These are phyloP conservation scores for Lasiurus borealis DNA, from an alignment of 2,113 vertebrate genomes.

Conservation along the genomic window DNA sequence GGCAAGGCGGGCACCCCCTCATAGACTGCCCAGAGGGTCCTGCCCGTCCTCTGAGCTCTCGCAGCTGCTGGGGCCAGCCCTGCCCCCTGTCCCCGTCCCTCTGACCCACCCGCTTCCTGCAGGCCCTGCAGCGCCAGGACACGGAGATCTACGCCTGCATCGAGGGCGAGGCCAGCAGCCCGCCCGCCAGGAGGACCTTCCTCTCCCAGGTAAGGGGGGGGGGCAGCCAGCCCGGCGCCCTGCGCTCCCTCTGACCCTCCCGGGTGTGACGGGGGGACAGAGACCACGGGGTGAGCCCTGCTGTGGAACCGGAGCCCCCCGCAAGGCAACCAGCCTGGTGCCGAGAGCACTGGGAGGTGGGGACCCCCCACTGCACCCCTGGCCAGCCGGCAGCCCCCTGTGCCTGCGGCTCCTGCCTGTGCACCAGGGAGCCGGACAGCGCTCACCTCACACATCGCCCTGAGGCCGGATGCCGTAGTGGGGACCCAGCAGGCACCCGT, in stretches of 20 bases:
- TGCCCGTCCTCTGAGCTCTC: background rate
- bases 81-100: fast-evolving
- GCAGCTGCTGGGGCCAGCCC: background rate
- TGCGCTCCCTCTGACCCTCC: background rate
- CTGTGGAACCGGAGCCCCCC: background rate
- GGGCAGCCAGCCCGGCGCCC: background rate
- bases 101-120: background rate
- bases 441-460: background rate
- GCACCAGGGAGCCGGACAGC: background rate
- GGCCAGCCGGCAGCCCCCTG: background rate
- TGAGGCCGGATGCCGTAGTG: background rate
- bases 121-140: constrained; percentile 77
- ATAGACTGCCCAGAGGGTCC: background rate
- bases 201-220: constrained; percentile 78
- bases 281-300: background rate
- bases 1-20: no score
- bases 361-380: background rate
- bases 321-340: background rate
- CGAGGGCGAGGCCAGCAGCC: background rate
- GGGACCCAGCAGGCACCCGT: fast-evolving
- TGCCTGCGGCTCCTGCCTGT: background rate
- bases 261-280: background rate
- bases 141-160: constrained; percentile 84
- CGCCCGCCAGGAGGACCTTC: background rate
- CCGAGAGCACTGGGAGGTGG: no score